A percentile compares a stretch with the other conserved stretches of the same genome.
These are phyloP conservation scores for Oxycera nigricornis DNA, from an alignment of 2,888 invertebrate species.

Conservation along the genomic window DNA sequence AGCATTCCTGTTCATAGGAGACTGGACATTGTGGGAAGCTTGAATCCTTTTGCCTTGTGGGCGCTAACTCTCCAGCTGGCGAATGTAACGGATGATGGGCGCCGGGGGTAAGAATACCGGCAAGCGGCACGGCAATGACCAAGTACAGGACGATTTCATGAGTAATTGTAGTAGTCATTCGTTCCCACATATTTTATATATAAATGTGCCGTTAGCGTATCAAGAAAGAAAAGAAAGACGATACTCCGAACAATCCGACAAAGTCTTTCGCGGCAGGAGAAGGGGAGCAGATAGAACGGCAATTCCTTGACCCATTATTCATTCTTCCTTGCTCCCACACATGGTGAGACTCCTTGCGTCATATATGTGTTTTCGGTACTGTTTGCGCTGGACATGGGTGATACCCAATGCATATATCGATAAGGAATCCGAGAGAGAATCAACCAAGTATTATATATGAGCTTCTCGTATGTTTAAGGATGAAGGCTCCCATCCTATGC, in stretches of 20 bases:
- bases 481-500: constrained; percentile 7
- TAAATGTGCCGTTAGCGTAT: constrained; percentile 31
- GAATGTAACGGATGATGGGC: background rate
- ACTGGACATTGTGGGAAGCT: constrained; percentile 8
- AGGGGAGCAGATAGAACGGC: constrained; percentile 21
- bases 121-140: background rate
- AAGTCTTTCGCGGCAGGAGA: background rate
- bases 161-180: constrained; percentile 36
- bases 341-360: constrained; percentile 5
- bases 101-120: background rate
- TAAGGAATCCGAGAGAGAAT: background rate
- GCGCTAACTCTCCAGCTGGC: background rate
- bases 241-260: background rate
- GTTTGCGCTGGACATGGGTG: constrained; percentile 21
- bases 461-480: constrained; percentile 19
- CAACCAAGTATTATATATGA: constrained; percentile 3
- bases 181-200: constrained; percentile 37
- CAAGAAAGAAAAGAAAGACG: constrained; percentile 13
- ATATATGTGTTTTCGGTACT: constrained; percentile 23
- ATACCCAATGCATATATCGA: constrained; percentile 35
- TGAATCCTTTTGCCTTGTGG: constrained; percentile 14
- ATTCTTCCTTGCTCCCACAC: constrained; percentile 15
- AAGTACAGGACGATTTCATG: constrained; percentile 24
- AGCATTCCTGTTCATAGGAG: constrained; percentile 3
- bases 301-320: constrained; percentile 35